Percentiles rank a stretch among this genome's conserved stretches.
These are phyloP conservation scores for Himalopsyche anomala DNA, from an alignment of 2,888 invertebrate species.

Conservation along the genomic window DNA sequence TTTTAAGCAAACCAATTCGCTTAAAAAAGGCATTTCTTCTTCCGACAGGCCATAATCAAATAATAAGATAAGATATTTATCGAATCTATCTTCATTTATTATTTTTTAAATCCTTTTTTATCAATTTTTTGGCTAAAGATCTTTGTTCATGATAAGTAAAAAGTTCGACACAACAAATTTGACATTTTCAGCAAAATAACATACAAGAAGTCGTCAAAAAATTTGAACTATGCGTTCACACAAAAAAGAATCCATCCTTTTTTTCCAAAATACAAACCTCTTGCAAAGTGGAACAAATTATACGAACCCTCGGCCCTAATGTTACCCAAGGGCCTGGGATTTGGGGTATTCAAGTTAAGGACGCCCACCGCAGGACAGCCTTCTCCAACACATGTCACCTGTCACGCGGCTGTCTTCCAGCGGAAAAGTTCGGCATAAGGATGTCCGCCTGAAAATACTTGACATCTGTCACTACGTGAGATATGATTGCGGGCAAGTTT, in stretches of 20 bases:
- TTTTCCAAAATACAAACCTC: constrained; percentile 36
- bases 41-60: no score
- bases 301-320: constrained; percentile 49
- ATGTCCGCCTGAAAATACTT: constrained; percentile 54
- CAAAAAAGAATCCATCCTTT: constrained; percentile 41
- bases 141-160: no score
- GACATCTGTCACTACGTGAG: constrained; percentile 60
- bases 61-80: no score
- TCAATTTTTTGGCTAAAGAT: no score
- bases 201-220: constrained; percentile 8
- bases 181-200: neutral
- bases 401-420: constrained; percentile 57
- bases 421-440: constrained; percentile 49
- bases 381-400: constrained; percentile 62
- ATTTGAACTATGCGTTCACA: neutral
- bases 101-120: no score
- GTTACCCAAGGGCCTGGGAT: constrained; percentile 50
- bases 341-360: constrained; percentile 47
- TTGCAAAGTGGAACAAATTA: constrained; percentile 53
- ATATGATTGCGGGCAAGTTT: constrained; percentile 56
- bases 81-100: no score
- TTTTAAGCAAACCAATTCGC: no score
- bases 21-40: no score
- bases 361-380: constrained; percentile 48
- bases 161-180: no score